Evolutionary conservation across 2,888 invertebrate species (phyloP), one percentile per base, ranked within the genome.

Genomic region (Sacculina carcini): DNA sequence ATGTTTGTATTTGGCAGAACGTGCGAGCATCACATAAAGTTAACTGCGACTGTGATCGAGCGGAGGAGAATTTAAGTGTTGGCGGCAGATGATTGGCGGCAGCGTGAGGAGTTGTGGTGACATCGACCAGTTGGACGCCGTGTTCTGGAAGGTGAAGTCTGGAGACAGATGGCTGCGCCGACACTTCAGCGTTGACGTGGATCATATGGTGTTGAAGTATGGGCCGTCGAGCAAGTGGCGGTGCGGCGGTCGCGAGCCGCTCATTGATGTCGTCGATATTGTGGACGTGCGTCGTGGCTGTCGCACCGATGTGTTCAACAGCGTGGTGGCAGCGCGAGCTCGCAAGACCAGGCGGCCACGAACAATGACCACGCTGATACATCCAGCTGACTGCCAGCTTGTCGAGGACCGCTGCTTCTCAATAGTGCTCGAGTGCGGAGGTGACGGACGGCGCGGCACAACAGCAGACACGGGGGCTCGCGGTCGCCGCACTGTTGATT

Each of bases 401-500:
- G n/a, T n/a, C n/a, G n/a, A n/a, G n/a, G n/a, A n/a, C n/a, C n/a
- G n/a, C n/a, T n/a, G n/a, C n/a, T n/a, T n/a, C n/a, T n/a, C n/a
- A n/a, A n/a, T n/a, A n/a, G n/a, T n/a, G n/a, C n/a, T n/a, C n/a
- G n/a, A n/a, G n/a, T n/a, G n/a, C n/a, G n/a, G n/a, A n/a, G n/a
- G n/a, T n/a, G n/a, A n/a, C n/a, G n/a, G n/a, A n/a, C n/a, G n/a
- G n/a, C n/a, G n/a, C n/a, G n/a, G n/a, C n/a, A n/a, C n/a, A n/a
- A n/a, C n/a, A n/a, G n/a, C n/a, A n/a, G n/a, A n/a, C n/a, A 71
- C 16, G 70, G 71, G 47, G 66, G 66, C 46, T 72, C 67, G 60
- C 68, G 69, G 51, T 66, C n/a, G n/a, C n/a, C n/a, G 44, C 9
- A 28, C 52, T 0, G 28, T 65, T 55, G 66, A 66, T 57, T 58